Evolutionary conservation across 2,888 invertebrate genomes (phyloP).

Genomic region (Orthosia gothica): DNA sequence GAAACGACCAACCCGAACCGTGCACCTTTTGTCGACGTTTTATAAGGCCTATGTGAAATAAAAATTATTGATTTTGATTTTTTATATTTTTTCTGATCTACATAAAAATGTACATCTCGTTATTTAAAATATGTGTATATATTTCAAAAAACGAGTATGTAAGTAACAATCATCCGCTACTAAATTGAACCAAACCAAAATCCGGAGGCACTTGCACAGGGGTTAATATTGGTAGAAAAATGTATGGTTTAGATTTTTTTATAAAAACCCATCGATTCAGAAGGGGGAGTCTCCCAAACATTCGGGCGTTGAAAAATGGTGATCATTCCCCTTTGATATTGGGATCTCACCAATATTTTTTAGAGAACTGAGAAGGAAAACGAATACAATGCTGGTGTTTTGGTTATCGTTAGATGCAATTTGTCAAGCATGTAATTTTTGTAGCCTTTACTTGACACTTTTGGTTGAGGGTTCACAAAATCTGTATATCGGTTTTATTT

Average conservation of each 20-base stretch:
- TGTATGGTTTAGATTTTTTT: slow-evolving; percentile 74
- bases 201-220: slow-evolving; percentile 71
- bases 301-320: slow-evolving; percentile 67
- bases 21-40: too few species aligned
- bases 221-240: slow-evolving; percentile 75
- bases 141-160: neutral
- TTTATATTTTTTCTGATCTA: too few species aligned
- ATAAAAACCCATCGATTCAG: slow-evolving; percentile 65
- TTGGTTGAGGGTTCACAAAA: slow-evolving; percentile 5
- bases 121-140: too few species aligned
- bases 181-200: slow-evolving; percentile 61
- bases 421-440: slow-evolving; percentile 37
- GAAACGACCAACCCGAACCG: too few species aligned
- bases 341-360: slow-evolving; percentile 58
- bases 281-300: slow-evolving; percentile 61
- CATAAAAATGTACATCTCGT: too few species aligned
- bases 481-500: neutral
- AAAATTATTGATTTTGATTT: too few species aligned
- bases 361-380: slow-evolving; percentile 3
- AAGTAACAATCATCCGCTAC: neutral
- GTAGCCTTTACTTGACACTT: slow-evolving; percentile 9
- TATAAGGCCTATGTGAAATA: too few species aligned
- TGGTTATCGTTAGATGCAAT: slow-evolving; percentile 23
- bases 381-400: slow-evolving; percentile 20
- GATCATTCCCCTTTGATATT: slow-evolving; percentile 62